A percentile compares a stretch with the other conserved stretches of the same genome.
phyloP scores from a whole-genome alignment of 2,888 invertebrate genomes.

The Napeogenes inachia region DNA sequence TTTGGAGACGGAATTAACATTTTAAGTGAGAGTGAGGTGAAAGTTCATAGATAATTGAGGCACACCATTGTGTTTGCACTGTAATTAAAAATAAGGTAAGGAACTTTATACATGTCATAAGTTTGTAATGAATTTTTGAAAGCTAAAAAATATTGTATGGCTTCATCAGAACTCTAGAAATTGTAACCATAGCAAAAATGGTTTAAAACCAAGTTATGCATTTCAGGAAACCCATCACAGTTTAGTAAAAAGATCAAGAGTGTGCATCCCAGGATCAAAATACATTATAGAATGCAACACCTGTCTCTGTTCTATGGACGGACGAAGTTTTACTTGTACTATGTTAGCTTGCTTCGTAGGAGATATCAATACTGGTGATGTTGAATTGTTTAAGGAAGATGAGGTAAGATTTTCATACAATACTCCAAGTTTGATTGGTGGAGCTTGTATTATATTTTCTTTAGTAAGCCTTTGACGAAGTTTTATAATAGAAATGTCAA shows the following conservation, averaged over 20 bases:
- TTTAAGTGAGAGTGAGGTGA: no score
- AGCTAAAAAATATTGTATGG: no score
- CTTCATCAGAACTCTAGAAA: no score
- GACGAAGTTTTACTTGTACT: constrained; percentile 71
- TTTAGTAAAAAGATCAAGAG: constrained; percentile 11
- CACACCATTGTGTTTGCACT: not conserved
- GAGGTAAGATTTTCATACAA: constrained; percentile 41
- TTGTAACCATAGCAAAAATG: not conserved
- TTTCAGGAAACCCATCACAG: not conserved
- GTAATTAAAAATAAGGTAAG: constrained; percentile 1
- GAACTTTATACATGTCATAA: constrained; percentile 19
- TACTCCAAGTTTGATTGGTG: no score
- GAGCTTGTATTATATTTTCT: no score
- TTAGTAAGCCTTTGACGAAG: not conserved
- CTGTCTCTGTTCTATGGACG: constrained; percentile 56
- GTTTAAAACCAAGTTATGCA: not conserved
- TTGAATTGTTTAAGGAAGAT: constrained; percentile 64
- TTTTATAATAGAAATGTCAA: no score
- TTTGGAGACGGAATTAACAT: no score
- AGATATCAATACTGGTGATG: constrained; percentile 43
- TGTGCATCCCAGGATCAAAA: constrained; percentile 46
- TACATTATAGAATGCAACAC: constrained; percentile 56
- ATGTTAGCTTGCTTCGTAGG: constrained; percentile 66
- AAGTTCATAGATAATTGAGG: no score
- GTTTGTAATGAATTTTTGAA: no score